A percentile compares a stretch with the other conserved stretches of the same genome.
phyloP scores from a whole-genome alignment of 2,888 invertebrate species.

The Saturnia pavonia region DNA sequence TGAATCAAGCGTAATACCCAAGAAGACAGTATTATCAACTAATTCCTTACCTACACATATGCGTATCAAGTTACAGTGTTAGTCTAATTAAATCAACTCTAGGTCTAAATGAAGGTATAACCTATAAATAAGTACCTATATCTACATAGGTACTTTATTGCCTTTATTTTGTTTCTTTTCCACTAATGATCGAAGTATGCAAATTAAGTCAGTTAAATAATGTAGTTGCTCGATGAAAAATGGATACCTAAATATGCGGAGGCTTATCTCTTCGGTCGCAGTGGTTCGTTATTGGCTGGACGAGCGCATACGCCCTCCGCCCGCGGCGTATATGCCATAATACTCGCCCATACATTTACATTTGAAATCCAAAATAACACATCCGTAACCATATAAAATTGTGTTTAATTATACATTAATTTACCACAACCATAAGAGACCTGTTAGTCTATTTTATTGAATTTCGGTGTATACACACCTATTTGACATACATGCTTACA shows the following conservation, averaged over 20 bases:
- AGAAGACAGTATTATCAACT: too few species aligned
- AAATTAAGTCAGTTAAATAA: slow-evolving; percentile 58
- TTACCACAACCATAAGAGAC: neutral
- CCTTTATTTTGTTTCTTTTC: slow-evolving; percentile 4
- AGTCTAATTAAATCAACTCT: too few species aligned
- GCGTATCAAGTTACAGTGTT: too few species aligned
- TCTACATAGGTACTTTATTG: neutral
- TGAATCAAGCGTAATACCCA: too few species aligned
- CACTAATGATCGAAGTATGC: slow-evolving; percentile 64
- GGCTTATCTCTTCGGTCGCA: slow-evolving; percentile 32
- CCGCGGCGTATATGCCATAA: slow-evolving; percentile 56
- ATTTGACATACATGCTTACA: neutral
- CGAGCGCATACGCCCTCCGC: slow-evolving; percentile 65
- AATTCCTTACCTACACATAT: too few species aligned
- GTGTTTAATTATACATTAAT: slow-evolving; percentile 13
- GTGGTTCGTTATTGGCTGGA: slow-evolving; percentile 54
- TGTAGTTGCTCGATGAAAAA: slow-evolving; percentile 55
- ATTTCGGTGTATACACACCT: too few species aligned
- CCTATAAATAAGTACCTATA: too few species aligned
- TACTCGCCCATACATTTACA: slow-evolving; percentile 54
- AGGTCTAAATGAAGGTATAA: too few species aligned
- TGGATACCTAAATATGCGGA: slow-evolving; percentile 52
- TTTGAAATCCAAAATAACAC: slow-evolving; percentile 67
- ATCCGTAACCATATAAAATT: slow-evolving; percentile 33
- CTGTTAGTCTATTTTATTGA: neutral